phyloP scores from a whole-genome alignment of 2,888 invertebrate genomes.

The Conomelus anceps region DNA sequence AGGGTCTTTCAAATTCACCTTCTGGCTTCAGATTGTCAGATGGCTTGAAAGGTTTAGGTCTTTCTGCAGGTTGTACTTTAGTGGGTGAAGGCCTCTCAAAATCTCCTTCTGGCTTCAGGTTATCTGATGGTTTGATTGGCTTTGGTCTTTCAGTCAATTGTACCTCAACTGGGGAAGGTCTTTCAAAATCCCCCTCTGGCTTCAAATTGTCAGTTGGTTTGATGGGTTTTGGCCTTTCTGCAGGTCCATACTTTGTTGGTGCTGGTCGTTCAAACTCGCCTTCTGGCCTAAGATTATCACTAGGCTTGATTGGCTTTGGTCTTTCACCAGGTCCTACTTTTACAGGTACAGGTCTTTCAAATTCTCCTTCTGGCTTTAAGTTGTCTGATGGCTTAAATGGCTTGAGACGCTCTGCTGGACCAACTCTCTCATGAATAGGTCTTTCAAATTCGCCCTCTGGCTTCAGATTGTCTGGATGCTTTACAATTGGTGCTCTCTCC shows the following conservation, averaged over 20 bases:
- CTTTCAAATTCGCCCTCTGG: slow-evolving; percentile 49
- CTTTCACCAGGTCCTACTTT: slow-evolving; percentile 50
- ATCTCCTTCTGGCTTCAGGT: slow-evolving; percentile 45
- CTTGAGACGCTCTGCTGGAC: slow-evolving; percentile 44
- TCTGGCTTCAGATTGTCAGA: slow-evolving; percentile 43
- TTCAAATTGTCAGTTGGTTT: slow-evolving; percentile 35
- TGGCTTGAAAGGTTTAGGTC: slow-evolving; percentile 42
- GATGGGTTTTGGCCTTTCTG: slow-evolving; percentile 43
- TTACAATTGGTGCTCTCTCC: slow-evolving; percentile 42
- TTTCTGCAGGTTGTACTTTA: slow-evolving; percentile 44
- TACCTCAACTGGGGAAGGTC: slow-evolving; percentile 30
- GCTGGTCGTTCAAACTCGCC: slow-evolving; percentile 43
- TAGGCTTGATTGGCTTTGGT: slow-evolving; percentile 43
- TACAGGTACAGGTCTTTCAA: slow-evolving; percentile 42
- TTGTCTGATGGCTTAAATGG: slow-evolving; percentile 46
- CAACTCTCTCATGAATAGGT: slow-evolving; percentile 44
- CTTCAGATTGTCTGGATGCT: slow-evolving; percentile 45
- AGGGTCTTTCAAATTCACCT: slow-evolving; percentile 45
- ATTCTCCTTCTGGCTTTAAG: slow-evolving; percentile 47
- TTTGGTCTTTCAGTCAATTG: slow-evolving; percentile 47
- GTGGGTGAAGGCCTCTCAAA: slow-evolving; percentile 40
- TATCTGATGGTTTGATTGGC: slow-evolving; percentile 49
- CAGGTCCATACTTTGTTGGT: slow-evolving; percentile 41
- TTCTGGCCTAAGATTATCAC: slow-evolving; percentile 51
- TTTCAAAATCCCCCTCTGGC: slow-evolving; percentile 40